A percentile compares a stretch with the other conserved stretches of the same genome.
phyloP scores from a whole-genome alignment of 1,140 invertebrate species.

The Stratiolaelaps scimitus region DNA sequence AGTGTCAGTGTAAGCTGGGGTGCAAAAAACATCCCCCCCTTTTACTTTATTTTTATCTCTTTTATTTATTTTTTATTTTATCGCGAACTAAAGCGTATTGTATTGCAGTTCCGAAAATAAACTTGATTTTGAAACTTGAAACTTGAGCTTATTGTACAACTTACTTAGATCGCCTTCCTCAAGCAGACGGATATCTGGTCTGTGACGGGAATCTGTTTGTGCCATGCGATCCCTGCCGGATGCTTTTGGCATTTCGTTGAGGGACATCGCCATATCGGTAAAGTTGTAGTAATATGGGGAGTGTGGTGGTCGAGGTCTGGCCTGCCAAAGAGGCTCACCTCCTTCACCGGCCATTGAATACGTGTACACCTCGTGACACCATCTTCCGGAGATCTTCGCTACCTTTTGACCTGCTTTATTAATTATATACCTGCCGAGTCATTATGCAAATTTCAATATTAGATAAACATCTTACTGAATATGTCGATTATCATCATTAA shows the following conservation, averaged over 20 bases:
- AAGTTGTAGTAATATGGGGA: slow-evolving; percentile 64
- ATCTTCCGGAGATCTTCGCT: slow-evolving; percentile 27
- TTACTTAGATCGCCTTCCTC: slow-evolving; percentile 70
- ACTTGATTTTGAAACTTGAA: no score
- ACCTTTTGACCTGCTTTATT: slow-evolving; percentile 26
- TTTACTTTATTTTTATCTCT: no score
- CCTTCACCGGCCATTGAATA: slow-evolving; percentile 24
- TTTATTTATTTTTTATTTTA: background rate
- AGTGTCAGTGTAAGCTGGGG: no score
- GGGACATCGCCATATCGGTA: slow-evolving; percentile 75
- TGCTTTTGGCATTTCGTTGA: slow-evolving; percentile 67
- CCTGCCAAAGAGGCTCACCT: slow-evolving; percentile 13
- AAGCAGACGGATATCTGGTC: slow-evolving; percentile 76
- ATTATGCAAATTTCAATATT: no score
- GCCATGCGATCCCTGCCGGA: slow-evolving; percentile 47
- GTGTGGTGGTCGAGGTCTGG: background rate
- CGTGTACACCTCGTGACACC: slow-evolving; percentile 28
- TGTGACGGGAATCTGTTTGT: slow-evolving; percentile 72
- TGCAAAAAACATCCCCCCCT: no score
- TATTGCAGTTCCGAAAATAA: no score
- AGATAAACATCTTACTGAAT: no score
- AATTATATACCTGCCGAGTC: slow-evolving; percentile 3
- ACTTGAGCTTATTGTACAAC: slow-evolving; percentile 3
- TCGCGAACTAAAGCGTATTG: background rate
- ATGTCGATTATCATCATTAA: no score